Base-by-base conservation (phyloP, 2,113 vertebrate species). In the Pteronura brasiliensis region DNA sequence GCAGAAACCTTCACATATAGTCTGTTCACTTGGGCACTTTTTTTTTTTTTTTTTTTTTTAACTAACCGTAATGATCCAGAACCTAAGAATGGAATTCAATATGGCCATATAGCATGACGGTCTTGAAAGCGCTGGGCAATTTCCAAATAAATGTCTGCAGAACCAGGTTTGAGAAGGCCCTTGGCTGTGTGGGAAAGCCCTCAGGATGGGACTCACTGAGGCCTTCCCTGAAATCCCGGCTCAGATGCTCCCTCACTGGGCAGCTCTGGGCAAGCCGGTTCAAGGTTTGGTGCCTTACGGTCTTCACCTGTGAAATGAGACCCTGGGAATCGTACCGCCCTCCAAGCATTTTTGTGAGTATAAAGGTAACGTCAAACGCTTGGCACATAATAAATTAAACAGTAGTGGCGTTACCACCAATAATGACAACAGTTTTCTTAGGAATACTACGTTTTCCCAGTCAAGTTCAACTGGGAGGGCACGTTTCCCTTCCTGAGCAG, bases 51-150 rank as follows among this genome's bases (percentile, higher is more conserved):
- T n/a, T n/a, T n/a, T 72, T 29, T 61, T 27, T 6, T n/a, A 55
- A 49, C 25, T 49, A 72, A 72, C 25, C 34, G 6, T 29, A 42
- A 79, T 47, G n/a, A 86, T 55, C 77, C 67, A 71, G 34, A 47
- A 39, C 83, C 92, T 83, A 67, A 90, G 61, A 72, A 34, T 49
- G 67, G 44, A 95, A 86, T 93, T 31, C 84, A 90, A 47, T 14
- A 69, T 6, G 8, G 21, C 67, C n/a, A 47, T 27, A 23, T 82
- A 67, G 88, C 44, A 27, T 39, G 34, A 65, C 72, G 44, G 23
- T 85, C 65, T 91, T 1, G 63, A 83, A 59, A 55, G 36, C 88
- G 31, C 3, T 88, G 52, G 52, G 21, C 44, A 25, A 57, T 44
- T 90, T 80, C 69, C 72, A 71, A 34, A 42, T 27, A 47, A 23